Conservation (phyloP, 2,797 vertebrate genomes). For the Thripadectes ignobilis region DNA sequence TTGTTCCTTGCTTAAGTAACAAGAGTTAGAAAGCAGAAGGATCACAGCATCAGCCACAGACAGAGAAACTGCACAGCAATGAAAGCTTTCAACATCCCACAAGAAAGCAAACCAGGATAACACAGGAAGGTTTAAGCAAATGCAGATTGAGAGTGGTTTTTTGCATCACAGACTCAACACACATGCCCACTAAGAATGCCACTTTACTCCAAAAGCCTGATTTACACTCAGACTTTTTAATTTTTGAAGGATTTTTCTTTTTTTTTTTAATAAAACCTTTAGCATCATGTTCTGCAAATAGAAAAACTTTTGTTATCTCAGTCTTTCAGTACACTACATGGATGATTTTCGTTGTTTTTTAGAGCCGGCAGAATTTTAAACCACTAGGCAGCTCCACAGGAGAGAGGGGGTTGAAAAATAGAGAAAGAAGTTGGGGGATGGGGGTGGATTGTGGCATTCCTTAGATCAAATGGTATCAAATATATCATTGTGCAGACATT, state of each 20-base stretch:
- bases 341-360: neutral
- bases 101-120: neutral
- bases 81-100: neutral
- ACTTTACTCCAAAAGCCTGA: neutral
- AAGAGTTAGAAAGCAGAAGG: neutral
- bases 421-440: neutral
- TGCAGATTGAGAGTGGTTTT: neutral
- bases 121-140: neutral
- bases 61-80: neutral
- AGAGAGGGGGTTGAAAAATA: neutral
- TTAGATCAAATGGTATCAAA: constrained; percentile 10
- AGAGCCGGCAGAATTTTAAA: neutral
- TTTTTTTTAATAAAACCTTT: neutral
- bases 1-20: neutral
- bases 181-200: neutral
- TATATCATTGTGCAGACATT: constrained; percentile 24
- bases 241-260: neutral
- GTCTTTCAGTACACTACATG: neutral
- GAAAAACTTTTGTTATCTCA: neutral
- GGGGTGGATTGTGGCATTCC: neutral
- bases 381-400: neutral
- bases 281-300: neutral
- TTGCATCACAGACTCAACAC: neutral
- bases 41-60: neutral
- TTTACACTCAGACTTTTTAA: neutral